Evolutionary conservation across 2,797 vertebrate species (phyloP).

Genomic region (Artibeus jamaicensis): DNA sequence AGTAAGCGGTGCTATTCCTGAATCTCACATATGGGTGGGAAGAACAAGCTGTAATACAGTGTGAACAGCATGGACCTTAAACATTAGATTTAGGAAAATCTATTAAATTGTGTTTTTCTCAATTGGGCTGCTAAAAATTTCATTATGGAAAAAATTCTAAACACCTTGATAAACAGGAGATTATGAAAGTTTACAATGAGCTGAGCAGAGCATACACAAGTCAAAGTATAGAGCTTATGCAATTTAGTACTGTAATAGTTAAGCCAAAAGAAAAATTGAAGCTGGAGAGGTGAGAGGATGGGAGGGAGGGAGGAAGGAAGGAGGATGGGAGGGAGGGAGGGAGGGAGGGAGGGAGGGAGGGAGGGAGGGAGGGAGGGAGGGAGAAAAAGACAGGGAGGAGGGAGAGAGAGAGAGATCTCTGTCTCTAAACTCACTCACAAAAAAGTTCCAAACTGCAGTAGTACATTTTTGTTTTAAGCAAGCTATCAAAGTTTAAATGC

Average conservation of each 20-base stretch:
- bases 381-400: background rate
- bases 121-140: conserved; percentile 5
- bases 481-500: background rate
- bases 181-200: conserved; percentile 25
- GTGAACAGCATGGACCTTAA: background rate
- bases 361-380: background rate
- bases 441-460: background rate
- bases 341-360: too few species aligned
- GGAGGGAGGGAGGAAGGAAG: background rate
- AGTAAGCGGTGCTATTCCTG: background rate
- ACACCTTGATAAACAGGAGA: conserved; percentile 1
- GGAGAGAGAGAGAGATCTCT: background rate
- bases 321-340: too few species aligned
- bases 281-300: background rate
- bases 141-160: conserved; percentile 36
- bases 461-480: conserved; percentile 39
- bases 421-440: background rate
- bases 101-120: background rate
- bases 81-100: conserved; percentile 14
- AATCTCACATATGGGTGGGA: conserved; percentile 8
- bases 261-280: conserved; percentile 39
- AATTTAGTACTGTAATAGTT: background rate
- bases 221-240: background rate
- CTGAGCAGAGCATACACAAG: background rate
- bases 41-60: background rate